Base-by-base conservation (phyloP, 2,888 invertebrate species). In the Leptinotarsa tumamoca region DNA sequence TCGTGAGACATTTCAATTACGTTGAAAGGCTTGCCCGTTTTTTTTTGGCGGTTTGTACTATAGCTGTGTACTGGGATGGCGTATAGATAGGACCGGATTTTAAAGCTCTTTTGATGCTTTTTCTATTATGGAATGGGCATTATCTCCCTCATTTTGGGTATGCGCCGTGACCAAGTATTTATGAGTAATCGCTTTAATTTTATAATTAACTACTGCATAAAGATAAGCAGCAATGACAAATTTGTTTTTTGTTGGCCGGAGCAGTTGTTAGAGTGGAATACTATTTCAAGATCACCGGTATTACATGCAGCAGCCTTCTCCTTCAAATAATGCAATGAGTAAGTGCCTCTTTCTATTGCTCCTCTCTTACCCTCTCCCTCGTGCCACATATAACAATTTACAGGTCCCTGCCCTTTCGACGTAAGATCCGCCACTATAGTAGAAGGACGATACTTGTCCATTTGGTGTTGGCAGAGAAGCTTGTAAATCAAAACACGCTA, bases 391-490 rank as follows among this genome's bases (percentile, higher is more conserved):
- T 67, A 78, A 70, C 76, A 77, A 71, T 73, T 52, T 21, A 76
- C 74, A 23, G 18, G 15, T 54, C 71, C 76, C 73, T 74, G 73
- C 4, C 73, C 73, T 58, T 77, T 79, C 67, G 27, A 18, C 71
- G 27, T 52, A 66, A 74, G 73, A 61, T 68, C 68, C 4, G 23
- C 71, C 7, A 78, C 69, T 74, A 76, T 78, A 76, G 66, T 78
- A 78, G 63, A 76, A 78, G 2, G 63, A 72, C 13, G 76, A 78
- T 74, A 77, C 75, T 49, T 69, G 68, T 56, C 74, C 76, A 79
- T 80, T 80, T 61, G 80, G 80, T 63, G 66, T 79, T 80, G 71
- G 72, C 69, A 81, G 76, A 23, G 81, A 77, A 54, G 81, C 80
- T 78, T 21, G 21, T 21, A 21, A 21, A 21, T 21, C 21, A 21